Base-by-base conservation (phyloP, 1,140 invertebrate species). In the Diuraphis noxia region DNA sequence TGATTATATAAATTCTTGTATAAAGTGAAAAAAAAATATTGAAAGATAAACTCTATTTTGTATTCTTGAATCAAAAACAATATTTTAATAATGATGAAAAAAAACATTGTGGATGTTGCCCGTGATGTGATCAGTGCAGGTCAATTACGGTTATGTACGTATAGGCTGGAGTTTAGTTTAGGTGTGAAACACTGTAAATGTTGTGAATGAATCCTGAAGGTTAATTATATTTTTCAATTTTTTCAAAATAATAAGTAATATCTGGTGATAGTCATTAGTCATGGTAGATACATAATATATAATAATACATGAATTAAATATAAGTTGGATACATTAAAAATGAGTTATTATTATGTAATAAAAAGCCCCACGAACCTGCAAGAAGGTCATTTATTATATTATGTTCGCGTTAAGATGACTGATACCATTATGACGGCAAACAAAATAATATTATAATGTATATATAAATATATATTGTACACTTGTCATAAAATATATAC, bases 351-450 rank as follows among this genome's bases (percentile, higher is more conserved):
- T 72, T 72, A 72, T 19, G 34, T 72, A 72, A 72, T n/a, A 72
- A 72, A 72, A 72, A 72, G n/a, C 56, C 13, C 30, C 56, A 13
- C 4, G 30, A 72, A 72, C 56, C 30, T 72, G 30, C 30, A n/a
- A 63, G 56, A 72, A 72, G 56, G 56, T 72, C 56, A 72, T 72
- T 72, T n/a, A n/a, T 72, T 72, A 72, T 72, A 72, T 72, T 72
- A 72, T n/a, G 30, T 63, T 17, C 30, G 1, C 30, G 56, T n/a
- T 49, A 72, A 72, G 56, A 72, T 72, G 34, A 34, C 23, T n/a
- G 56, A n/a, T 63, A n/a, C 4, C 17, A 63, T n/a, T 43, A 43
- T 43, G 43, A 43, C 17, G 17, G 43, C 17, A 46, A 17, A 46
- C 43, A 17, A 46, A 56, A 56, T 30, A 56, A 56, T 56, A 56